Conservation (phyloP, 2,888 invertebrate species). For the Acrocyrtus sp. region DNA sequence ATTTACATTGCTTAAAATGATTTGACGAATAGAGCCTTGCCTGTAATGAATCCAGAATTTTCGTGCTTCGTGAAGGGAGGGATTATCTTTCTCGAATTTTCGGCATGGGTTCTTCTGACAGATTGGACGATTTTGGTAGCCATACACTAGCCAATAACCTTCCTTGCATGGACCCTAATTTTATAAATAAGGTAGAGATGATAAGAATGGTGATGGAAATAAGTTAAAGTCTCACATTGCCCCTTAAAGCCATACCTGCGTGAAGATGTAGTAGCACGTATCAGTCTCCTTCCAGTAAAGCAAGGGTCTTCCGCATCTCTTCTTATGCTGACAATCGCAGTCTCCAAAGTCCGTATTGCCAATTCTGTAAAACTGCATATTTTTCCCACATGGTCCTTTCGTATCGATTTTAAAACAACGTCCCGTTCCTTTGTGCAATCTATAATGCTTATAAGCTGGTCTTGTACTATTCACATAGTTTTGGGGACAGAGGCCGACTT, state of each 20-base stretch:
- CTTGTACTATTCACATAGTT: slow-evolving; percentile 49
- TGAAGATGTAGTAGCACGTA: slow-evolving; percentile 59
- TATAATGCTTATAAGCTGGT: slow-evolving; percentile 45
- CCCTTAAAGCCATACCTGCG: slow-evolving; percentile 54
- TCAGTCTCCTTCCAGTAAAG: slow-evolving; percentile 61
- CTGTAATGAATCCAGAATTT: slow-evolving; percentile 59
- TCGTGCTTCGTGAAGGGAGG: slow-evolving; percentile 49
- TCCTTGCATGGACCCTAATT: slow-evolving; percentile 58
- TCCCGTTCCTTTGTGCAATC: slow-evolving; percentile 49
- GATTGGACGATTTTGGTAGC: slow-evolving; percentile 53
- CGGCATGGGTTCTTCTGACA: slow-evolving; percentile 51
- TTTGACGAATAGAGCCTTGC: too few relatives aligned
- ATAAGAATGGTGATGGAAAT: neutral
- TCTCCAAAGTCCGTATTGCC: slow-evolving; percentile 58
- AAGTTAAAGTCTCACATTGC: too few relatives aligned
- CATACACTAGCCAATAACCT: slow-evolving; percentile 60
- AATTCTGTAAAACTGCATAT: slow-evolving; percentile 57
- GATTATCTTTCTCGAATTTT: slow-evolving; percentile 37
- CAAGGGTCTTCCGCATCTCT: slow-evolving; percentile 60
- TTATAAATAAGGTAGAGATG: slow-evolving; percentile 7
- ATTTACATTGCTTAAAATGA: too few relatives aligned
- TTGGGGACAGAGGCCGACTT: slow-evolving; percentile 49
- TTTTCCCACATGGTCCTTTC: slow-evolving; percentile 58
- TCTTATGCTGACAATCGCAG: slow-evolving; percentile 59
- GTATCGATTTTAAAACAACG: slow-evolving; percentile 58